Evolutionary conservation across 2,113 vertebrate genomes (phyloP).

Genomic region (Synodontis membranacea): DNA sequence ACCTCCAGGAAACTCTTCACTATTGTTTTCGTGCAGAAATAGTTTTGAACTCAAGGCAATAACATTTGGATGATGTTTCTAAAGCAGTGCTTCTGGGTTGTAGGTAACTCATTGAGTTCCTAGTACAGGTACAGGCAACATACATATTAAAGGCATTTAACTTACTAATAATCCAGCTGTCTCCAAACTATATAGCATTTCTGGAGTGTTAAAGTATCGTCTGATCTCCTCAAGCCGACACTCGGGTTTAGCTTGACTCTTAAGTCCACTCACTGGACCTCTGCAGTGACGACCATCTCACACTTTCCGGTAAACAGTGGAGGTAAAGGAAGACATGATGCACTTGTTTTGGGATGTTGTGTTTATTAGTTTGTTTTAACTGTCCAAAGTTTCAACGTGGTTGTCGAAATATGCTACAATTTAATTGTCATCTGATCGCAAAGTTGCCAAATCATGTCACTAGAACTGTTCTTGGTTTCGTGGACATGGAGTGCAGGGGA

Average conservation of each 20-base stretch:
- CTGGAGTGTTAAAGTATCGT: neutral
- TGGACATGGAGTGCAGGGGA: neutral
- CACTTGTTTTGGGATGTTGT: neutral
- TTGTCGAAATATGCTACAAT: neutral
- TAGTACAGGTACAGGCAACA: neutral
- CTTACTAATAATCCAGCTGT: neutral
- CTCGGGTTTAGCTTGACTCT: neutral
- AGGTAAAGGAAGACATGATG: neutral
- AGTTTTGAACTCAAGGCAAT: neutral
- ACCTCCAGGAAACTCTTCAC: neutral
- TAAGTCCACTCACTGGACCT: neutral
- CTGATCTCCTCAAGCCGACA: neutral
- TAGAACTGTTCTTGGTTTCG: conserved; percentile 1
- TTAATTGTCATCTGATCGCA: neutral
- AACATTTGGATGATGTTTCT: neutral
- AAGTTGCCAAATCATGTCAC: neutral
- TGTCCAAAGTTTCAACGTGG: neutral
- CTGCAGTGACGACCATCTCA: neutral
- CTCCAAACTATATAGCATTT: neutral
- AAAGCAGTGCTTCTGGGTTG: neutral
- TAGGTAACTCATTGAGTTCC: neutral
- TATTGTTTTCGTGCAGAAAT: neutral
- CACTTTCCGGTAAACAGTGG: neutral
- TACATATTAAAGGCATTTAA: neutral
- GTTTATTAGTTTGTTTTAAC: neutral